phyloP scores from a whole-genome alignment of 2,113 vertebrate genomes.

The Sminthopsis crassicaudata region DNA sequence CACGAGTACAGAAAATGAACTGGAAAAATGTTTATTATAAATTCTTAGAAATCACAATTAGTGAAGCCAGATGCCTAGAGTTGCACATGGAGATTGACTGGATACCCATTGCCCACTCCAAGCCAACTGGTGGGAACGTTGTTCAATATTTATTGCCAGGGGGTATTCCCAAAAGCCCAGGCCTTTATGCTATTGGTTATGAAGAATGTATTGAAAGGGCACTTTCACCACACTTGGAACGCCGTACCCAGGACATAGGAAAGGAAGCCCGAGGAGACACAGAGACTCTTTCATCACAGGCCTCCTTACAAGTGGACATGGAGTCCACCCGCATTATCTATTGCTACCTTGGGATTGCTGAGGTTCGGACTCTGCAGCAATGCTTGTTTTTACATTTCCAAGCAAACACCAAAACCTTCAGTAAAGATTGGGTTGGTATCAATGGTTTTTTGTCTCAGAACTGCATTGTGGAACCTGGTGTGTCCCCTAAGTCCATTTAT shows the following conservation, averaged over 20 bases:
- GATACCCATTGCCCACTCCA: constrained; percentile 94
- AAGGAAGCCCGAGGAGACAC: constrained; percentile 80
- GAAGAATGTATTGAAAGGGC: constrained; percentile 85
- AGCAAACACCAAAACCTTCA: constrained; percentile 91
- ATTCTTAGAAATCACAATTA: constrained; percentile 98
- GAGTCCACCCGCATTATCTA: constrained; percentile 90
- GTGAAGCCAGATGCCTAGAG: constrained; percentile 95
- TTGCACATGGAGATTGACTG: constrained; percentile 98
- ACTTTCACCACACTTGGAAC: constrained; percentile 74
- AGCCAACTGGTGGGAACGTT: constrained; percentile 87
- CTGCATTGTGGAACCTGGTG: constrained; percentile 86
- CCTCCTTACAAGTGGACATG: constrained; percentile 83
- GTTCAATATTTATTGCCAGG: constrained; percentile 96
- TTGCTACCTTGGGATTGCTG: constrained; percentile 96
- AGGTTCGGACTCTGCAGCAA: constrained; percentile 96
- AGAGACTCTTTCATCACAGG: constrained; percentile 81
- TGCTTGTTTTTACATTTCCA: constrained; percentile 97
- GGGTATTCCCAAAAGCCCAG: constrained; percentile 95
- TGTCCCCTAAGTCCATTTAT: constrained; percentile 89
- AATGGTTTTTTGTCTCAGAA: constrained; percentile 95
- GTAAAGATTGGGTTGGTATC: constrained; percentile 90
- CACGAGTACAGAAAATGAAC: constrained; percentile 99
- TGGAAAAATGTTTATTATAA: constrained; percentile 99
- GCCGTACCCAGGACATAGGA: constrained; percentile 59
- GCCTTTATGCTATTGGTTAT: constrained; percentile 95